Evolutionary conservation across 2,888 invertebrate species (phyloP).

Genomic region (Subacronicta megacephala): DNA sequence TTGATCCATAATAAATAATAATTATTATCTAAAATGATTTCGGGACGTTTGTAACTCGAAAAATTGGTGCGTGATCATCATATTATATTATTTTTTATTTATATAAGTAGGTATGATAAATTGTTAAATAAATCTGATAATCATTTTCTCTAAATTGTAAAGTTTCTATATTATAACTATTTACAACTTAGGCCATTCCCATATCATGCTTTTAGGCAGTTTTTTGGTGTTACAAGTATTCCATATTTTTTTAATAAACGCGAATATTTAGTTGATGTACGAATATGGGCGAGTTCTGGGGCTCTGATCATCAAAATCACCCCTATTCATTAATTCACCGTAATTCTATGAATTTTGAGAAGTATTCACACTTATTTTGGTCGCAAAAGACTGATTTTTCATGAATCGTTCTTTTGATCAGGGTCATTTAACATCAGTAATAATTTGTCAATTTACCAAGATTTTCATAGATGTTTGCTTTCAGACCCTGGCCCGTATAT

Average conservation of each 20-base stretch:
- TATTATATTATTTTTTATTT: slow-evolving; percentile 30
- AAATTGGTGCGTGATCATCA: slow-evolving; percentile 51
- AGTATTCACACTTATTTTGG: slow-evolving; percentile 41
- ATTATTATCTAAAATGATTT: slow-evolving; percentile 8
- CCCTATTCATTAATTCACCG: too few species aligned
- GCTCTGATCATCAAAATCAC: too few species aligned
- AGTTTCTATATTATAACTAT: slow-evolving; percentile 50
- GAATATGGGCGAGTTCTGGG: not conserved
- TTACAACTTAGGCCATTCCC: slow-evolving; percentile 35
- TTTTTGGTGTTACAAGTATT: slow-evolving; percentile 44
- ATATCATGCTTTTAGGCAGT: slow-evolving; percentile 37
- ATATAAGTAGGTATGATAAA: slow-evolving; percentile 27
- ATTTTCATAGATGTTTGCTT: slow-evolving; percentile 7
- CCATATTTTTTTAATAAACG: slow-evolving; percentile 7
- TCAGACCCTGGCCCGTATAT: not conserved
- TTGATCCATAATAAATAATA: not conserved
- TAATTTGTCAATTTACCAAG: slow-evolving; percentile 51
- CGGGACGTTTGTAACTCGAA: slow-evolving; percentile 41
- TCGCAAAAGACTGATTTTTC: slow-evolving; percentile 65
- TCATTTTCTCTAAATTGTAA: slow-evolving; percentile 49
- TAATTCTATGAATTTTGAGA: not conserved
- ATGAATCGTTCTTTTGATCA: slow-evolving; percentile 54
- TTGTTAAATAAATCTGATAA: slow-evolving; percentile 52
- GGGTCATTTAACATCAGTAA: slow-evolving; percentile 57
- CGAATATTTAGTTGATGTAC: slow-evolving; percentile 11